phyloP scores from a whole-genome alignment of 2,797 vertebrate genomes.

The Dendrocincla tyrannina region DNA sequence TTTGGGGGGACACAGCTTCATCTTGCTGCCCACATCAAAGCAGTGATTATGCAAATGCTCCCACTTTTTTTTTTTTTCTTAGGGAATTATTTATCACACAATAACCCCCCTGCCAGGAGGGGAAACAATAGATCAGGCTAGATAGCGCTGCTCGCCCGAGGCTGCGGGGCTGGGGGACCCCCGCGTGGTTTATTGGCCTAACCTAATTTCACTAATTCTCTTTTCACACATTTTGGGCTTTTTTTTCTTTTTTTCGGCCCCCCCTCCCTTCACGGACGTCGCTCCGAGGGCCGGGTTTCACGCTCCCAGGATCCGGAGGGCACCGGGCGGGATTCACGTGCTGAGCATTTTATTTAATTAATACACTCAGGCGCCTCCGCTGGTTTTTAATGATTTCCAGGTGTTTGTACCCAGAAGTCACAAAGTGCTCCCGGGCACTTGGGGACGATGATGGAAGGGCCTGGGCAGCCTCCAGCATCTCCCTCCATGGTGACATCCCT shows the following conservation, averaged over 20 bases:
- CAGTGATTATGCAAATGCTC: conserved; percentile 80
- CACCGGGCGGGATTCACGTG: conserved; percentile 35
- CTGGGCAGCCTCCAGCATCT: neutral
- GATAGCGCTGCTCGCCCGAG: conserved; percentile 73
- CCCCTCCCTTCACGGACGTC: neutral
- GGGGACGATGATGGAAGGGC: neutral
- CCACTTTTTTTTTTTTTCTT: conserved; percentile 43
- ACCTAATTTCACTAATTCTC: conserved; percentile 84
- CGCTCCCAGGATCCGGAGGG: conserved; percentile 54
- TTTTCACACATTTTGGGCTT: conserved; percentile 76
- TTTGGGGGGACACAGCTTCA: conserved; percentile 71
- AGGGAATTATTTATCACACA: conserved; percentile 83
- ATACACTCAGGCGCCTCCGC: conserved; percentile 36
- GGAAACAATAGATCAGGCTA: conserved; percentile 78
- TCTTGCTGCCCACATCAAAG: conserved; percentile 80
- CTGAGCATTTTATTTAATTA: conserved; percentile 74
- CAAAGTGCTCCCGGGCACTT: neutral
- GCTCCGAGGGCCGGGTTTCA: conserved; percentile 59
- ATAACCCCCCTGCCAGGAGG: conserved; percentile 78
- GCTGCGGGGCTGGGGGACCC: conserved; percentile 49
- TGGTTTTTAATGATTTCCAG: conserved; percentile 71
- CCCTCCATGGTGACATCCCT: neutral
- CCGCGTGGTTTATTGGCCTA: conserved; percentile 77
- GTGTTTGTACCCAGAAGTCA: conserved; percentile 65
- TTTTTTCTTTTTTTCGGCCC: neutral